phyloP scores from a whole-genome alignment of 2,113 vertebrate species.

The Rhabdomys dilectus region DNA sequence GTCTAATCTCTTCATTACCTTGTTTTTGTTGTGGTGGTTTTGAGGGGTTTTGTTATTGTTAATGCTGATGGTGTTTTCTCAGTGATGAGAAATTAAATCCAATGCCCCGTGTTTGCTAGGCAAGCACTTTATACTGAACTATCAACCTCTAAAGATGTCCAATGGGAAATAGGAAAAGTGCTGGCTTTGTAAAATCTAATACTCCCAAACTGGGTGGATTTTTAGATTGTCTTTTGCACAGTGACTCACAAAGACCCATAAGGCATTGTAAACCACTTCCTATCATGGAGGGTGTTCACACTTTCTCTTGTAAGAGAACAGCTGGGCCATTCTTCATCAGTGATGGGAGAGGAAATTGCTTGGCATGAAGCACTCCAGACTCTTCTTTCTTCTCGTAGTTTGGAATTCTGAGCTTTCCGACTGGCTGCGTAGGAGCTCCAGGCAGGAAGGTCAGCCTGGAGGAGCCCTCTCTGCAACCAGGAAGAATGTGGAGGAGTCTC shows the following conservation, averaged over 20 bases:
- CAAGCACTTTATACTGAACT: not conserved
- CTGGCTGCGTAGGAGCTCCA: not conserved
- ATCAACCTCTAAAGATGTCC: not conserved
- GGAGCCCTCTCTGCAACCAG: not conserved
- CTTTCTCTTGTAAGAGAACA: not conserved
- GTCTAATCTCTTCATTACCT: not conserved
- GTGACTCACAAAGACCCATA: conserved; percentile 21
- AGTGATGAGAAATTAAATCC: not conserved
- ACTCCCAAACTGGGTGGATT: not conserved
- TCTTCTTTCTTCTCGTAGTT: not conserved
- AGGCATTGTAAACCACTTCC: not conserved
- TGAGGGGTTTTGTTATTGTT: not conserved
- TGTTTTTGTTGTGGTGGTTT: not conserved
- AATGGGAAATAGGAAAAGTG: not conserved
- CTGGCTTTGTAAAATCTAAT: not conserved
- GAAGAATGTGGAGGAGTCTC: not conserved
- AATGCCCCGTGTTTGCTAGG: not conserved
- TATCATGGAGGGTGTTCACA: not conserved
- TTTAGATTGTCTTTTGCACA: conserved; percentile 29
- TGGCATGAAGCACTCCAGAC: not conserved
- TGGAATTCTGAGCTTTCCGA: not conserved
- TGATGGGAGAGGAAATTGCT: not conserved
- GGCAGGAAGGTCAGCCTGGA: not conserved
- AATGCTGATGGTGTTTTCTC: not conserved
- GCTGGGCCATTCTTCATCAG: not conserved